Evolutionary conservation across 2,888 invertebrate species (phyloP).

Genomic region (Sphaeridia pumilis): DNA sequence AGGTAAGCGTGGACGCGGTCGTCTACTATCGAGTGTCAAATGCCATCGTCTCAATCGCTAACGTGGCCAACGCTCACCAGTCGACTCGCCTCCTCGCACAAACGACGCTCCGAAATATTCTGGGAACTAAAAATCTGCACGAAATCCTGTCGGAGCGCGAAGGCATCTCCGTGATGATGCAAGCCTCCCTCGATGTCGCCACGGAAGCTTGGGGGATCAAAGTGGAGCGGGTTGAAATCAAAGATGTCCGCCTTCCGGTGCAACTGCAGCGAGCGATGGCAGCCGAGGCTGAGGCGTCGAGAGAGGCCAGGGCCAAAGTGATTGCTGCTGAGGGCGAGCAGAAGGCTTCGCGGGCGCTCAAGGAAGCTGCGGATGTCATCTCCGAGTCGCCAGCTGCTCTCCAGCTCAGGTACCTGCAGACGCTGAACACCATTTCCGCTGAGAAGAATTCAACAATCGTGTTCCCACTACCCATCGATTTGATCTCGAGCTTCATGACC

Average conservation of each 20-base stretch:
- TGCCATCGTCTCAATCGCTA: not conserved
- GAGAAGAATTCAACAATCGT: conserved; percentile 17
- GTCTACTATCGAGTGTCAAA: conserved; percentile 1
- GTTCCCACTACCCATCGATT: conserved; percentile 18
- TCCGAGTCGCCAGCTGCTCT: conserved; percentile 67
- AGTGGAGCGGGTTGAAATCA: conserved; percentile 91
- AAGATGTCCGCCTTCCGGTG: conserved; percentile 64
- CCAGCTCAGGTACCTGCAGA: conserved; percentile 63
- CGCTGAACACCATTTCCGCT: conserved; percentile 17
- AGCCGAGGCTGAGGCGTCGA: conserved; percentile 69
- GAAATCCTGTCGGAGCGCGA: conserved; percentile 87
- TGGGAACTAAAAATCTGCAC: conserved; percentile 81
- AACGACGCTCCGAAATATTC: conserved; percentile 73
- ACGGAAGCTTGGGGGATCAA: conserved; percentile 75
- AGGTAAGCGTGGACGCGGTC: not conserved
- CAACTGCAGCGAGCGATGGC: conserved; percentile 72
- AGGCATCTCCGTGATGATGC: conserved; percentile 40
- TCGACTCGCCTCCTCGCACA: conserved; percentile 71
- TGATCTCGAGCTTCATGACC: conserved; percentile 17
- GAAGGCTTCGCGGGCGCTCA: conserved; percentile 69
- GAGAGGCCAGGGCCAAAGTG: conserved; percentile 65
- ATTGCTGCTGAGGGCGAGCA: conserved; percentile 78
- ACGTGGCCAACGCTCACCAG: conserved; percentile 73
- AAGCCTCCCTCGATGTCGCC: conserved; percentile 63
- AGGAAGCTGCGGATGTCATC: conserved; percentile 78